These are phyloP conservation scores for Apogon talboti DNA, from an alignment of 2,797 vertebrate species.

Conservation along the genomic window DNA sequence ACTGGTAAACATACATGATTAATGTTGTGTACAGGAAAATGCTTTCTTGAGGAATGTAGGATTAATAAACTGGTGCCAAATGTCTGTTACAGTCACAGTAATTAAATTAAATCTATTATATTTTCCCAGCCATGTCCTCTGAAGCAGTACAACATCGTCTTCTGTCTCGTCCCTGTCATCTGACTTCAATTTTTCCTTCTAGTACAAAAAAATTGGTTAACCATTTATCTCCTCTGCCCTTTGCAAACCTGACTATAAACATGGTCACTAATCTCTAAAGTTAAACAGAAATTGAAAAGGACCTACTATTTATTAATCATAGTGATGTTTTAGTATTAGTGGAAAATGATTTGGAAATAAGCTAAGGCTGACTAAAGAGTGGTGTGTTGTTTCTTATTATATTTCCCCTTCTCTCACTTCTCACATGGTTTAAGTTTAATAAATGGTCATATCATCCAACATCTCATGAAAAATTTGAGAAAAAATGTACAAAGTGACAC, in stretches of 20 bases:
- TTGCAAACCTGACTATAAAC: conserved; percentile 1
- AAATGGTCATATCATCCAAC: too few relatives aligned
- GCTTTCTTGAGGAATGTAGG: not conserved
- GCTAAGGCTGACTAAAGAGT: too few relatives aligned
- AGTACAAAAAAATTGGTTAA: conserved; percentile 20
- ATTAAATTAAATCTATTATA: conserved; percentile 57
- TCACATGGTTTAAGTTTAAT: too few relatives aligned
- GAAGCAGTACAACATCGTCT: conserved; percentile 29
- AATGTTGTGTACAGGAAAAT: not conserved
- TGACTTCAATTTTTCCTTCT: conserved; percentile 74
- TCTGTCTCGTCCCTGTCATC: conserved; percentile 44
- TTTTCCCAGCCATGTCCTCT: conserved; percentile 12
- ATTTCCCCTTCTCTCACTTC: too few relatives aligned
- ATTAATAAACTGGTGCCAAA: not conserved
- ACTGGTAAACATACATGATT: not conserved
- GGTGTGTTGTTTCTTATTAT: too few relatives aligned
- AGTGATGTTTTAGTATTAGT: not conserved
- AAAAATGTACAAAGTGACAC: too few relatives aligned
- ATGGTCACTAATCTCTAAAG: not conserved
- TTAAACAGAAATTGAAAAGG: not conserved
- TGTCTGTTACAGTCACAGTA: conserved; percentile 34
- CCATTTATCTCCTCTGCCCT: conserved; percentile 28
- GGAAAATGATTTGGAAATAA: not conserved
- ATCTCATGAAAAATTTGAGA: too few relatives aligned
- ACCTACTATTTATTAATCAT: too few relatives aligned